Base-by-base conservation (phyloP, 92 coral and sea anemone species). In the Micromussa lordhowensis region DNA sequence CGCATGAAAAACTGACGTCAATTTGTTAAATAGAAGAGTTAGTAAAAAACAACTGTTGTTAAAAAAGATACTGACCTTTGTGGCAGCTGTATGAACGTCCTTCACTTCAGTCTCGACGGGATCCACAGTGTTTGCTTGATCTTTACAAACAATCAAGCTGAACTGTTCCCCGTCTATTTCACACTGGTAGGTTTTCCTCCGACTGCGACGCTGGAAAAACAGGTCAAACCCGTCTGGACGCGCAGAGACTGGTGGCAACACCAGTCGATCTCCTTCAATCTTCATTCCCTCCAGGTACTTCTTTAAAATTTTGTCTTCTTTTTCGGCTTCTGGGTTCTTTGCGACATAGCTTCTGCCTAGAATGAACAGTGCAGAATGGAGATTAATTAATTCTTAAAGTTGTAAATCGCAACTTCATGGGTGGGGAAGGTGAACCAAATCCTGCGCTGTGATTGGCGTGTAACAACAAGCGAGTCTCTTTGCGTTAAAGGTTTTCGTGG, bases 61-160 rank as follows among this genome's bases (percentile, higher is more conserved):
- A n/a, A n/a, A n/a, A n/a, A n/a, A n/a, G n/a, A 19, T 61, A 24
- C 26, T 18, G 26, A 71, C 80, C 80, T 71, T 84, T 84, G 69
- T 63, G 31, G 53, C 66, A 2, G 30, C 32, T 3, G n/a, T 36
- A 26, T 24, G n/a, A 26, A 58, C 10, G 53, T 22, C 51, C 22
- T 10, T 84, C 31, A 22, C 14, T 2, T 53, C 80, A 9, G 38
- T 24, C 11, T 71, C 57, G 28, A 16, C 30, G 8, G 71, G 69
- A 72, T 72, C 68, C 68, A 51, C 79, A 3, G 30, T 66, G 9
- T 64, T 69, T 34, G 70, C 82, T 77, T 82, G 77, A 3, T 91
- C 93, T 69, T 91, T 91, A 71, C 93, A 91, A 44, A 91, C 85
- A 15, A 84, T 87, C 64, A 91, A 77, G 24, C 85, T 70, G 35